phyloP scores from a whole-genome alignment of 2,888 invertebrate genomes.

The Phyllotreta striolata region DNA sequence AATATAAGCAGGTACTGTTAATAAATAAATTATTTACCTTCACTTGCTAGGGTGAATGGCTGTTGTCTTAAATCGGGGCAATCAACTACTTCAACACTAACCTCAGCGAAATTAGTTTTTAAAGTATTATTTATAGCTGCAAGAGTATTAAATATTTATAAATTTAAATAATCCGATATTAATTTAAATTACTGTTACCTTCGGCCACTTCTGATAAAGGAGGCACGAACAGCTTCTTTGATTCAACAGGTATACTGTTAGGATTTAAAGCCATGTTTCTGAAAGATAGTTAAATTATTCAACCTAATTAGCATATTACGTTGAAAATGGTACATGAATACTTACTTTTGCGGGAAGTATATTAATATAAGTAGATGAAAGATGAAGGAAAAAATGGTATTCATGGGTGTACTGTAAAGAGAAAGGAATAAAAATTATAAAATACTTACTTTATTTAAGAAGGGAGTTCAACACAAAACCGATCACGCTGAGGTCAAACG shows the following conservation, averaged over 20 bases:
- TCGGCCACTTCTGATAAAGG: slow-evolving; percentile 71
- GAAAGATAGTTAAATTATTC: slow-evolving; percentile 6
- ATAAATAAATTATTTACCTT: slow-evolving; percentile 65
- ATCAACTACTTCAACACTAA: slow-evolving; percentile 77
- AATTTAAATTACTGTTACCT: slow-evolving; percentile 61
- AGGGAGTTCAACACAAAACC: not conserved
- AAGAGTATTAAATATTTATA: slow-evolving; percentile 21
- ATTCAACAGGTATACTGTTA: slow-evolving; percentile 57
- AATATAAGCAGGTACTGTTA: too few species aligned
- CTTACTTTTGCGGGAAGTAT: not conserved
- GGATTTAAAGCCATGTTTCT: slow-evolving; percentile 44
- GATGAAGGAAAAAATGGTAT: not conserved
- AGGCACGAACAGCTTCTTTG: slow-evolving; percentile 69
- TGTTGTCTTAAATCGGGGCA: slow-evolving; percentile 84
- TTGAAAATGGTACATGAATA: not conserved
- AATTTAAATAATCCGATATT: not conserved
- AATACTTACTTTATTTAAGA: slow-evolving; percentile 3
- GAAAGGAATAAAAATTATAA: slow-evolving; percentile 1
- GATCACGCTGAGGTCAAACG: slow-evolving; percentile 3
- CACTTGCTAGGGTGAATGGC: slow-evolving; percentile 81
- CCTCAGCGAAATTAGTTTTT: slow-evolving; percentile 73
- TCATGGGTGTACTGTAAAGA: not conserved
- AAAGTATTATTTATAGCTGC: slow-evolving; percentile 77
- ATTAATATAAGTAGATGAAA: not conserved
- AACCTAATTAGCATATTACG: not conserved